phyloP scores from a whole-genome alignment of 2,113 vertebrate species.

The Odobenus rosmarus region DNA sequence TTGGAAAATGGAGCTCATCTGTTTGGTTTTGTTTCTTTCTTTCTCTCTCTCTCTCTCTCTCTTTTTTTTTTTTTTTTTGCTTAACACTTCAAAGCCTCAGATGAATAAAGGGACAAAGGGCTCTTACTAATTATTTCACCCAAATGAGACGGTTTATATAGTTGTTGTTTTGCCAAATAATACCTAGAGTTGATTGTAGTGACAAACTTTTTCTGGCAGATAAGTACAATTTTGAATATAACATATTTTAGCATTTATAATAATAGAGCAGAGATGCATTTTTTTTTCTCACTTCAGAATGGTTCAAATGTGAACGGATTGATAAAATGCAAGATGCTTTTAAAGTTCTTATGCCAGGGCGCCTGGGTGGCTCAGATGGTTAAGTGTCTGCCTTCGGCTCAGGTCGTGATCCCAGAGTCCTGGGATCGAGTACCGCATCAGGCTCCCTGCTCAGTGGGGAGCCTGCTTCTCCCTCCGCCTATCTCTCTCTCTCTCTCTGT shows the following conservation, averaged over 20 bases:
- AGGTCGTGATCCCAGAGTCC: no score
- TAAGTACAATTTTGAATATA: constrained; percentile 33
- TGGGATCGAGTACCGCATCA: no score
- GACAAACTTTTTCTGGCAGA: background rate
- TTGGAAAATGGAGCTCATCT: background rate
- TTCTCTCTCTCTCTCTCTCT: background rate
- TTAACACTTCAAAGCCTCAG: constrained; percentile 20
- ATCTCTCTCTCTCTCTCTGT: no score
- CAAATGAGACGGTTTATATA: background rate
- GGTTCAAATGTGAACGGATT: constrained; percentile 39
- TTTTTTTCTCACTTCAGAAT: background rate
- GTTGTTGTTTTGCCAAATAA: constrained; percentile 22
- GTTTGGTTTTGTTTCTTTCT: background rate
- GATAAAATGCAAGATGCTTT: constrained; percentile 14
- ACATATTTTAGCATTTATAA: constrained; percentile 8
- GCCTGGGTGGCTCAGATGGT: no score
- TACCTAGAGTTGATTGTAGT: background rate
- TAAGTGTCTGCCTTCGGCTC: no score
- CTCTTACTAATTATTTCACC: constrained; percentile 25
- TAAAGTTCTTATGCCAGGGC: background rate
- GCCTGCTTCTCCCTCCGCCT: no score
- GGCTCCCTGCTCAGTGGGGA: no score
- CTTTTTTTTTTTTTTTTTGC: background rate
- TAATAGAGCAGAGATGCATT: background rate
- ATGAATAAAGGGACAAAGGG: background rate